phyloP scores from a whole-genome alignment of 2,888 invertebrate genomes.

The Zygothrica quintamaculata region DNA sequence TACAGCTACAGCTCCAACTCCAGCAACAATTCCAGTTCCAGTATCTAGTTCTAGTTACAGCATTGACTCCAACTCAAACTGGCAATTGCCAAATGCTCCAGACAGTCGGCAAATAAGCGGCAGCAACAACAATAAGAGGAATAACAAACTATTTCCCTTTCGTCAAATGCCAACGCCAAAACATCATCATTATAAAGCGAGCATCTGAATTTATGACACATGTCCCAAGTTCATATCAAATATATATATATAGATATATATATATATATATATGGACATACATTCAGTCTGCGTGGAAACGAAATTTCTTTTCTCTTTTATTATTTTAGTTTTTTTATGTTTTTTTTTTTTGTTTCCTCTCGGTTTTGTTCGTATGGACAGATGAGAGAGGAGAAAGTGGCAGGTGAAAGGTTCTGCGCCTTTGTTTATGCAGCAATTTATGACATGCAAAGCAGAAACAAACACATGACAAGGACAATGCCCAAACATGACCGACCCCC shows the following conservation, averaged over 20 bases:
- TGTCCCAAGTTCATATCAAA: slow-evolving; percentile 46
- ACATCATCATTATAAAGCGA: slow-evolving; percentile 59
- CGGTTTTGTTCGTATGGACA: too few species aligned
- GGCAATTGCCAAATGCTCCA: slow-evolving; percentile 21
- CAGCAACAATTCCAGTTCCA: background rate
- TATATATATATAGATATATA: too few species aligned
- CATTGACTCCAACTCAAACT: background rate
- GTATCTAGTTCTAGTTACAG: background rate
- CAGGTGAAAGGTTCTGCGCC: slow-evolving; percentile 50
- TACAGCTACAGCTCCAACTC: background rate
- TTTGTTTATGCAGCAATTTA: slow-evolving; percentile 75
- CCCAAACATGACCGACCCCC: slow-evolving; percentile 48
- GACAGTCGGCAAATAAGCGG: slow-evolving; percentile 65
- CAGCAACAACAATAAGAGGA: slow-evolving; percentile 3
- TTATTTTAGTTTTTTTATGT: background rate
- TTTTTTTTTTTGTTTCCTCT: slow-evolving; percentile 6
- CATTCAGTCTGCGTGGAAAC: slow-evolving; percentile 40
- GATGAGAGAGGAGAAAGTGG: slow-evolving; percentile 3
- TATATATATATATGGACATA: too few species aligned
- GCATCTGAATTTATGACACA: slow-evolving; percentile 62
- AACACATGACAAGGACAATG: slow-evolving; percentile 63
- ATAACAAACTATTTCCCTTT: slow-evolving; percentile 49
- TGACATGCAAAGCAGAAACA: slow-evolving; percentile 72
- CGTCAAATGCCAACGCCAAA: slow-evolving; percentile 43
- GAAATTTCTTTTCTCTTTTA: slow-evolving; percentile 3